Base-by-base conservation (phyloP, 1,140 invertebrate genomes). In the Papilio polytes region DNA sequence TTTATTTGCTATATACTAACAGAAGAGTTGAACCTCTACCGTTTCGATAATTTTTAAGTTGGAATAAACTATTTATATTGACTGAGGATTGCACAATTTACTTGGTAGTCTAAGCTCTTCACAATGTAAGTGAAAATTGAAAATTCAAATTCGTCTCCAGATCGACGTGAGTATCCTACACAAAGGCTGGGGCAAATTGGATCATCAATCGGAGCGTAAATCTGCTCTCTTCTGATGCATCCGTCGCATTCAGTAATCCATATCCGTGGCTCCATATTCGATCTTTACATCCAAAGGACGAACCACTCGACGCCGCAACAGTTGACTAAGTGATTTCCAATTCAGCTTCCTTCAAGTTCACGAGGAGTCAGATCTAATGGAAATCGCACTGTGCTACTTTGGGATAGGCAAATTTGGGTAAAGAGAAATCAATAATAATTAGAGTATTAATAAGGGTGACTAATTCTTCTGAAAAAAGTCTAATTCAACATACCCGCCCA, bases 301-400 rank as follows among this genome's bases (percentile, higher is more conserved):
- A 76, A 46, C 74, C 74, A 76, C 74, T 76, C 46, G 74, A 48
- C 74, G 74, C 76, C 76, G 76, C 76, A 78, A 78, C 76, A 78
- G 76, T 78, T 78, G 76, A 78, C 53, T 78, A 78, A 78, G 76
- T 78, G 76, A 78, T 78, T 78, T 78, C 76, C 76, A 63, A 78
- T 59, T 78, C 53, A 41, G 26, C 76, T 78, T 78, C 76, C 76
- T 78, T 59, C 53, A 18, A 63, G 76, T 26, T 63, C 18, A 31
- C 76, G 44, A 31, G 76, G 76, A 78, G 20, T 63, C 22, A 59
- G 53, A 41, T 77, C 15, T 36, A 18, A 22, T 77, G 74, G 74
- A 77, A 9, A 2, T 77, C 41, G 74, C 20, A 48, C 2, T 74
- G 36, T 74, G 22, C 46, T 48, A 46, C 12, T 70, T 70, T 59